Base-by-base conservation (phyloP, 1,140 invertebrate genomes). In the Trachymyrmex cornetzi region DNA sequence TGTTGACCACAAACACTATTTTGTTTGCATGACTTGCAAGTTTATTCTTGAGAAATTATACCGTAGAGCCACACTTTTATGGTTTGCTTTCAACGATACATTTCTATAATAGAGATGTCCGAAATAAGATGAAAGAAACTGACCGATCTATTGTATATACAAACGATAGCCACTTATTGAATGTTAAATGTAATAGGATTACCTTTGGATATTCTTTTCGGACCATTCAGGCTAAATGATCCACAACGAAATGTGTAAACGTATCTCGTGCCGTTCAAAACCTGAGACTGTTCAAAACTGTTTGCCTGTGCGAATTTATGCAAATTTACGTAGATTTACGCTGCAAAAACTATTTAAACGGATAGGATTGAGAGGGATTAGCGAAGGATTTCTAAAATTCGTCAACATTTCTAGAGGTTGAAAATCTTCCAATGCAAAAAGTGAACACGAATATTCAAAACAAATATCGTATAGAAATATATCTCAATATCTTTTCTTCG, bases 251-350 rank as follows among this genome's bases (percentile, higher is more conserved):
- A n/a, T 9, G 7, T 57, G 7, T 34, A 50, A 79, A 79, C 4
- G 34, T n/a, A 19, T 30, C 16, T 63, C 59, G 24, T 34, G 22
- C 24, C 38, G 44, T 14, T 44, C 16, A 50, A 75, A 27, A 48
- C 2, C 5, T 3, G 11, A 19, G 74, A 63, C 38, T 14, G 22
- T 63, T 27, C 16, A 0, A 63, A 63, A 44, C 4, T n/a, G n/a
- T n/a, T n/a, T 77, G 11, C 11, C 14, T 14, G 2, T 24, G n/a
- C 22, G 11, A 19, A 44, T 2, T 34, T 66, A 27, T 61, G 59
- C 27, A 64, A 34, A 30, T 64, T 64, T 63, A 63, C 59, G 59
- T 38, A 66, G 30, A 67, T 38, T 44, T 44, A 44, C n/a, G 19
- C 5, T 44, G n/a, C 64, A 38, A 38, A 38, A 22, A 24, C 12